phyloP scores from a whole-genome alignment of 2,797 vertebrate genomes.

The Naso thynnoides region DNA sequence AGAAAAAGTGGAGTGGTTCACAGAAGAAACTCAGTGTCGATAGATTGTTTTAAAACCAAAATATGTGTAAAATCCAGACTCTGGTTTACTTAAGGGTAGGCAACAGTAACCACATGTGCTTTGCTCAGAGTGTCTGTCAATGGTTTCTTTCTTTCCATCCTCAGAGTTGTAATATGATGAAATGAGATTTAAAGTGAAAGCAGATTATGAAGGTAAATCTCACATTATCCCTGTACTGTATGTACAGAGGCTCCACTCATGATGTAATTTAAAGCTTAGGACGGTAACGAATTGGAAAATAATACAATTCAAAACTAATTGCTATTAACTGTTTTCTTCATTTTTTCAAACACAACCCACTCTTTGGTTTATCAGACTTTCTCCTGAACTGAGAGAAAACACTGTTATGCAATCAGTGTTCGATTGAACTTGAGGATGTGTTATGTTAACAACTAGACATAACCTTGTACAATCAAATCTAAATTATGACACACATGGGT shows the following conservation, averaged over 20 bases:
- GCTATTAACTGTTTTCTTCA: not conserved
- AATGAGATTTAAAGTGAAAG: conserved; percentile 18
- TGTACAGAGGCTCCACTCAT: conserved; percentile 1
- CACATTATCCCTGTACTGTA: not conserved
- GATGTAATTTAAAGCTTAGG: conserved; percentile 18
- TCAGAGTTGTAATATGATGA: not conserved
- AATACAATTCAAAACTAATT: not conserved
- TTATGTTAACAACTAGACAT: not conserved
- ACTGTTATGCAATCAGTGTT: not conserved
- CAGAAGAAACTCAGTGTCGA: not conserved
- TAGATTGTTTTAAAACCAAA: not conserved
- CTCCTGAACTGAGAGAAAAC: not conserved
- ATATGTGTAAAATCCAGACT: not conserved
- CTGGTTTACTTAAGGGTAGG: not conserved
- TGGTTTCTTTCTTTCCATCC: not conserved
- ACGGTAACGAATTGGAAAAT: conserved; percentile 9
- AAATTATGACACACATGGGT: not conserved
- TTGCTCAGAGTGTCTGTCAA: not conserved
- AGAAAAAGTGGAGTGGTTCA: too few relatives aligned
- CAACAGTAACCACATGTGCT: not conserved
- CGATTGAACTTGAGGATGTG: not conserved
- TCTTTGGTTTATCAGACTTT: not conserved
- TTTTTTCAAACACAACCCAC: not conserved
- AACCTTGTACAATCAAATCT: not conserved
- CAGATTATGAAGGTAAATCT: conserved; percentile 19